Base-by-base conservation (phyloP, 2,797 vertebrate species). In the Gobionotothen gibberifrons region DNA sequence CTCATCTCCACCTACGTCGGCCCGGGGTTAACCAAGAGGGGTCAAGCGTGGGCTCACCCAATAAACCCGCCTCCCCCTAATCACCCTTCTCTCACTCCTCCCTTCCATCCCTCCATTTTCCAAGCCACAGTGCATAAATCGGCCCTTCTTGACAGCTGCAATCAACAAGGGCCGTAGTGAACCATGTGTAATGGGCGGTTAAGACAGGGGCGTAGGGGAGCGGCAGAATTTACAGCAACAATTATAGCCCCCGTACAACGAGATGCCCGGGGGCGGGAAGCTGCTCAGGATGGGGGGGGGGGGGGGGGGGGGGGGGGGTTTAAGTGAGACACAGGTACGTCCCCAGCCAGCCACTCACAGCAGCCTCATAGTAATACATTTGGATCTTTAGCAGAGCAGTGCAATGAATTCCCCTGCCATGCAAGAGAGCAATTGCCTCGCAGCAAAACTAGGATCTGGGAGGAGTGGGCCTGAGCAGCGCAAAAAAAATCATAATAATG, bases 151-250 rank as follows among this genome's bases (percentile, higher is more conserved):
- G 93, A 93, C 93, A 93, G 91, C 91, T 89, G 90, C 92, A 93
- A 93, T 94, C 93, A 93, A 93, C 90, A 92, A 91, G 89, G 87
- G 87, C 86, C 86, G 86, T 90, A 92, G 92, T 92, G 91, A 93
- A 93, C 88, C 92, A 89, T 90, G 92, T 85, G 91, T 92, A 93
- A 93, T 92, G 89, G 90, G 81, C 88, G 87, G 86, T 93, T 93
- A 93, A 90, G 90, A 92, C 89, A 90, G 89, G 91, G 89, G 92
- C 88, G 91, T 92, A 65, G 82, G 90, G 83, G 87, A 91, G 89
- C 80, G 66, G 79, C 87, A 89, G 83, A 88, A 94, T 94, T 94
- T 94, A 94, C 92, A 86, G 89, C 92, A 90, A 93, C 93, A 94
- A 94, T 94, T 94, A 94, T 86, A 90, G 88, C 85, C 90, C 87